Percentiles rank a stretch among this genome's conserved stretches.
These are phyloP conservation scores for Diarsia mendica DNA, from an alignment of 2,888 invertebrate species.

Conservation along the genomic window DNA sequence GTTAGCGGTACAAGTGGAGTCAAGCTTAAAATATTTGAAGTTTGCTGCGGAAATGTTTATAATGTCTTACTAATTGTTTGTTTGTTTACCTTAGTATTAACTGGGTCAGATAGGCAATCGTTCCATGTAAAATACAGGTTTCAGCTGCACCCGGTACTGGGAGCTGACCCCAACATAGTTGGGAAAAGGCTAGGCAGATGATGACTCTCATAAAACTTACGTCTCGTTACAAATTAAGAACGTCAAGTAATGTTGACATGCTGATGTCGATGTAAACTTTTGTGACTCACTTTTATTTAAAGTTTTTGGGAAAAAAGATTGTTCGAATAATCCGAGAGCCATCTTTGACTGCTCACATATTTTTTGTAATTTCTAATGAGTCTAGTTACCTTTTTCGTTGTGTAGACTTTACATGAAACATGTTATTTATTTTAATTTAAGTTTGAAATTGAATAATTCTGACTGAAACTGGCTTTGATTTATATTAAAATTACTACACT, in stretches of 20 bases:
- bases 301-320: not conserved
- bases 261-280: not conserved
- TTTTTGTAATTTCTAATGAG: not conserved
- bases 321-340: not conserved
- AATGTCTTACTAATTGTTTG: not conserved
- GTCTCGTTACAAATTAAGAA: not conserved
- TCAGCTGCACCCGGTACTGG: no score
- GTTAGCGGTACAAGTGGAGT: not conserved
- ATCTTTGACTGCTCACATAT: not conserved
- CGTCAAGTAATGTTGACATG: not conserved
- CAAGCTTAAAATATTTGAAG: not conserved
- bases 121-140: no score
- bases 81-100: not conserved
- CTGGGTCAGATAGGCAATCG: no score
- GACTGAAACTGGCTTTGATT: no score
- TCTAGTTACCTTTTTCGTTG: not conserved
- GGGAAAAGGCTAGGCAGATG: no score
- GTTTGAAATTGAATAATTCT: no score
- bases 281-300: not conserved
- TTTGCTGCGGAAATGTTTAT: not conserved
- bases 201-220: no score
- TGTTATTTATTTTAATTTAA: no score
- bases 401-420: no score
- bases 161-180: no score
- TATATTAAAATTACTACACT: no score